Evolutionary conservation across 2,113 vertebrate genomes (phyloP), one percentile per base, ranked within the genome.

Genomic region (Lagopus leucura): DNA sequence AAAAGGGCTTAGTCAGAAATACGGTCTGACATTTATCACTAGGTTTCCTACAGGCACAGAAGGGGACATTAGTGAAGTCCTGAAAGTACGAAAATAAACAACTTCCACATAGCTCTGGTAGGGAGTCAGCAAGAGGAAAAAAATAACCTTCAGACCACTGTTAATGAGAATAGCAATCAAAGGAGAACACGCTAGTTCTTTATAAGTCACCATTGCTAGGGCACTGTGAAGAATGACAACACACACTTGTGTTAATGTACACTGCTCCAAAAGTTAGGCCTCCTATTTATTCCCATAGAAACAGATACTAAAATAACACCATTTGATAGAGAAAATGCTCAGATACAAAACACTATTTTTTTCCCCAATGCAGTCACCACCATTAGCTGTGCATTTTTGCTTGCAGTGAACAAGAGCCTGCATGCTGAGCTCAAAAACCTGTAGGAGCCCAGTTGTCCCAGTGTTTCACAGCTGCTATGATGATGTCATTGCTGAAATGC

Each of bases 181-280:
- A n/a, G 75, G 27, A 64, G 5, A 61, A 10, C 21, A 15, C 24
- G 40, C 3, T 22, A 8, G 4, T 1, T 65, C 71, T 40, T 76
- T 63, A 69, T 10, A n/a, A 14, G 28, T 69, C 43, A 30, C 21
- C 9, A 30, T n/a, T 28, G 6, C 0, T 0, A 45, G 32, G 83
- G 34, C 6, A 8, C 34, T 76, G 54, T 32, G 12, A 42, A 25
- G 38, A 69, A 43, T 2, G 2, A 6, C 27, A 71, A 11, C 0
- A 0, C n/a, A 13, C 25, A 11, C 17, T 71, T 40, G 5, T 2
- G 1, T 52, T 36, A 67, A 10, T 21, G 28, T 17, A 30, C 15
- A 6, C 5, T 30, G 27, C 54, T 30, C 54, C 30, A 32, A 32
- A 57, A 57, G 30, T 32, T 32, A 57, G 32, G 54, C 17, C 28